phyloP scores from a whole-genome alignment of 2,797 vertebrate species.

The Rhinophrynus dorsalis region DNA sequence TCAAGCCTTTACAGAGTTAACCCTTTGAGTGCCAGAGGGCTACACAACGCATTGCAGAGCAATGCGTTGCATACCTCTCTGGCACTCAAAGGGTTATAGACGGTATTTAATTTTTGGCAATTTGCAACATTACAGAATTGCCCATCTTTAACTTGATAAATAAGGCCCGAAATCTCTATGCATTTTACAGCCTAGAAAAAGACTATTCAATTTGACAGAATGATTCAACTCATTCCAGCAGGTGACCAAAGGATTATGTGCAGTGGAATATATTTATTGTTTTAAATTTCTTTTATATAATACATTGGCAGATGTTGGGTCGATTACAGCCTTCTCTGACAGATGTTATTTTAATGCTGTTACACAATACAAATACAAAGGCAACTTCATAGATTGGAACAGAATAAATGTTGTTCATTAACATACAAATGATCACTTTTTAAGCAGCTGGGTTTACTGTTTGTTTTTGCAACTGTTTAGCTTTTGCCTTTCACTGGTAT shows the following conservation, averaged over 20 bases:
- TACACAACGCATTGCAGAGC: too few relatives aligned
- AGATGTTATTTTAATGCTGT: slow-evolving; percentile 46
- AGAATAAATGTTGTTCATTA: slow-evolving; percentile 32
- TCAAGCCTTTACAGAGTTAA: too few relatives aligned
- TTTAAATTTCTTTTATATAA: slow-evolving; percentile 15
- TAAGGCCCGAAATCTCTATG: too few relatives aligned
- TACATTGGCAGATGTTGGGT: slow-evolving; percentile 29
- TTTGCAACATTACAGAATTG: too few relatives aligned
- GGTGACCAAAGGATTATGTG: neutral
- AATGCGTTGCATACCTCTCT: too few relatives aligned
- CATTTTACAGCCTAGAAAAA: too few relatives aligned
- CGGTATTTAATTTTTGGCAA: too few relatives aligned
- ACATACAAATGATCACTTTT: neutral
- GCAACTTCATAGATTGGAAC: slow-evolving; percentile 34
- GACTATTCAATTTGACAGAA: slow-evolving; percentile 1
- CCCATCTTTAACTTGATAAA: too few relatives aligned
- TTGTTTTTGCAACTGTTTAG: slow-evolving; percentile 15
- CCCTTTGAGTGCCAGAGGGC: too few relatives aligned
- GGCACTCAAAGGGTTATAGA: too few relatives aligned
- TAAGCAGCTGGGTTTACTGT: neutral
- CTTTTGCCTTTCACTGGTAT: neutral
- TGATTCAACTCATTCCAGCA: neutral
- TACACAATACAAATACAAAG: slow-evolving; percentile 34
- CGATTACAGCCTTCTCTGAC: slow-evolving; percentile 32
- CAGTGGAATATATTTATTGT: neutral